A percentile compares a stretch with the other conserved stretches of the same genome.
These are phyloP conservation scores for Scaptomyza parva DNA, from an alignment of 2,888 invertebrate genomes.

Conservation along the genomic window DNA sequence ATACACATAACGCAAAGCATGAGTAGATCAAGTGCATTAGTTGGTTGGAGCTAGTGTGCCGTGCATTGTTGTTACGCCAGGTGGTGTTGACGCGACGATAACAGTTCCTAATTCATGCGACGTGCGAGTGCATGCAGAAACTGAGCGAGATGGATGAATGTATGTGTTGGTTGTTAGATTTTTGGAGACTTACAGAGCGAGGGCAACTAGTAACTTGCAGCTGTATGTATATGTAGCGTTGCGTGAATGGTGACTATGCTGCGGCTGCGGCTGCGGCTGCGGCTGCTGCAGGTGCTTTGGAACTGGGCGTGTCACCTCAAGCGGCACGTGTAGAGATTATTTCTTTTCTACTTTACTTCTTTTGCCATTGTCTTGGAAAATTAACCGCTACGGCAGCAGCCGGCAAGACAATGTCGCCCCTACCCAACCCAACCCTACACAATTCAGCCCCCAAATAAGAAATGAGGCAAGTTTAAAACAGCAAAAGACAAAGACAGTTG, in stretches of 20 bases:
- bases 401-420: conserved; percentile 42
- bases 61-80: conserved; percentile 68
- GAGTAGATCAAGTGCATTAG: too few species aligned
- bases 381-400: conserved; percentile 68
- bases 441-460: conserved; percentile 27
- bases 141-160: conserved; percentile 34
- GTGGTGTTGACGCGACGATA: conserved; percentile 69
- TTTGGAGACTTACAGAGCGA: conserved; percentile 7
- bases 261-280: conserved; percentile 39
- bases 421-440: conserved; percentile 1
- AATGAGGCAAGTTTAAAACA: conserved; percentile 48
- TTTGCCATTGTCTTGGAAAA: conserved; percentile 76
- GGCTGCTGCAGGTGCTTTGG: conserved; percentile 39
- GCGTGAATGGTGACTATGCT: conserved; percentile 13
- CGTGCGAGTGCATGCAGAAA: conserved; percentile 61
- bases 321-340: conserved; percentile 75
- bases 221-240: too few species aligned
- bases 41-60: conserved; percentile 5
- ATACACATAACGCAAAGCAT: too few species aligned
- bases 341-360: conserved; percentile 60
- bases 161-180: neutral
- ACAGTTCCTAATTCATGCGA: conserved; percentile 63
- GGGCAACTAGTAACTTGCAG: too few species aligned
- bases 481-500: conserved; percentile 47
- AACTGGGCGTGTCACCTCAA: conserved; percentile 59